Evolutionary conservation across 2,113 vertebrate species (phyloP), one percentile per base, ranked within the genome.

Genomic region (Theropithecus gelada): DNA sequence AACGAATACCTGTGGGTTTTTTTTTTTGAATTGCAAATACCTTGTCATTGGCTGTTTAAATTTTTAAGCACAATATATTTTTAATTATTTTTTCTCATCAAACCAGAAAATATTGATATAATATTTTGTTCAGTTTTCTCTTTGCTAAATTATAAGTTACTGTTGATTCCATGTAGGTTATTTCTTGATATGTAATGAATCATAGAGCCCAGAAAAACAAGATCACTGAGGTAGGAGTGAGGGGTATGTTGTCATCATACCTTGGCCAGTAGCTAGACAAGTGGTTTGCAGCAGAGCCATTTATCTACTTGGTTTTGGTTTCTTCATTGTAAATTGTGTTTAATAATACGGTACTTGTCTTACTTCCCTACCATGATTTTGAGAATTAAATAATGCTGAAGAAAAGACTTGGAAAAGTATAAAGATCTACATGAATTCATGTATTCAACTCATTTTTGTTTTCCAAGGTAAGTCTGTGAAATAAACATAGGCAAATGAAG

Each of bases 61-160:
- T 70, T 85, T 92, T 97, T 68, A 96, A 95, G 40, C 80, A 91
- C 52, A 93, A 32, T 88, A 50, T 84, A 38, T 38, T 81, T 81
- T 97, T 87, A 76, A 92, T 90, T 96, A 57, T 90, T 94, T 90
- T 94, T 88, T 72, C 25, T 94, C 57, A 94, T 76, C 57, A 88
- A 80, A 57, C 40, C 88, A 92, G 78, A 61, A 90, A 96, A 88
- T 88, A 88, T 32, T 50, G 32, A 11, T 78, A 2, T 25, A 66
- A 35, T 43, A 30, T 16, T 82, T 95, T 55, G 52, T 18, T 55
- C 52, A 55, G 48, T 78, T 96, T 96, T 95, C 61, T 73, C 40
- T 81, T 83, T 73, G 48, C 38, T 59, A 84, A 89, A 89, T 89
- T 92, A 8, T 80, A 68, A 66, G 45, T 48, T 95, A 55, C 88